Evolutionary conservation across 2,797 vertebrate genomes (phyloP).

Genomic region (Spea hammondii): DNA sequence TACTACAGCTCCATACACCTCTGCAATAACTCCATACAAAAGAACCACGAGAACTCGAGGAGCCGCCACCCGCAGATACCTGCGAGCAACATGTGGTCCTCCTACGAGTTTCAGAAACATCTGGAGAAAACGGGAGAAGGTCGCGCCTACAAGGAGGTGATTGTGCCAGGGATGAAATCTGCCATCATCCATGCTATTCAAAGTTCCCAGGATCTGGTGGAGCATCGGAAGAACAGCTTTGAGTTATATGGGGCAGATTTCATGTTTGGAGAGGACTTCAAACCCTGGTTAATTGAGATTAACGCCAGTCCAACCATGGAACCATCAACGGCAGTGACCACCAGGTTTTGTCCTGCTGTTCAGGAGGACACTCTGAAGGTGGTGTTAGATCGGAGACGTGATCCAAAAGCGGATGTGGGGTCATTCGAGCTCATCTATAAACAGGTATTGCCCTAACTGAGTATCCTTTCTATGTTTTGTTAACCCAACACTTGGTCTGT

Average conservation of each 20-base stretch:
- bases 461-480: neutral
- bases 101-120: constrained; percentile 74
- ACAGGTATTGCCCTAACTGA: constrained; percentile 75
- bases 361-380: constrained; percentile 84
- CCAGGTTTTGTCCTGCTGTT: constrained; percentile 78
- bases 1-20: constrained; percentile 82
- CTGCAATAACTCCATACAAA: constrained; percentile 92
- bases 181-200: constrained; percentile 78
- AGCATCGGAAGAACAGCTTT: constrained; percentile 81
- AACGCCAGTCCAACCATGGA: constrained; percentile 90
- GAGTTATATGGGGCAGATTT: constrained; percentile 91
- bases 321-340: constrained; percentile 75
- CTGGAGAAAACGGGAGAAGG: constrained; percentile 69
- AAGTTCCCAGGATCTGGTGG: constrained; percentile 79
- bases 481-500: too few relatives aligned
- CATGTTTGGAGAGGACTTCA: constrained; percentile 79
- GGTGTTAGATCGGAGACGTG: constrained; percentile 75
- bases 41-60: constrained; percentile 67
- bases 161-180: constrained; percentile 84
- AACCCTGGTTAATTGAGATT: constrained; percentile 91
- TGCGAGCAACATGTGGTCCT: constrained; percentile 84
- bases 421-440: constrained; percentile 87
- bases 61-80: constrained; percentile 75
- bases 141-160: constrained; percentile 71
- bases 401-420: constrained; percentile 74